Evolutionary conservation across 2,113 vertebrate species (phyloP).

Genomic region (Gallinago paraguaiae): DNA sequence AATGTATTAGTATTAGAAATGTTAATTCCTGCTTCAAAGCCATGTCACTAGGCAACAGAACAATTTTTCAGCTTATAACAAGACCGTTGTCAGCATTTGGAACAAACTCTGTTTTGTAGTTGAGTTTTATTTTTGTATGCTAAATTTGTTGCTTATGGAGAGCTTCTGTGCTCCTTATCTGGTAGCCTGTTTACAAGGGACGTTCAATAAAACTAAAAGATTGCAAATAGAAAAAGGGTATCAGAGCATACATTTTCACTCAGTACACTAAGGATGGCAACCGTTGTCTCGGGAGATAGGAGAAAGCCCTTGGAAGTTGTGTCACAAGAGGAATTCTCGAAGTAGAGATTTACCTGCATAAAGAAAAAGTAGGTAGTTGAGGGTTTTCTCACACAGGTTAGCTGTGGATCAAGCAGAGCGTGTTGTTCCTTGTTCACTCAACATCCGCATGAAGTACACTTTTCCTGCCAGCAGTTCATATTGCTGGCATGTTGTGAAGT

Average conservation of each 20-base stretch:
- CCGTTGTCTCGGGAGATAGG: neutral
- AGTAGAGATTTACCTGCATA: neutral
- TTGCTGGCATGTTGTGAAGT: neutral
- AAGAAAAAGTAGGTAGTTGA: neutral
- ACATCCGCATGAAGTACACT: neutral
- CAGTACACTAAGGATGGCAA: neutral
- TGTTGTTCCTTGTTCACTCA: neutral
- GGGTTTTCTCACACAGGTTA: neutral
- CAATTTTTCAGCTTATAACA: conserved; percentile 1
- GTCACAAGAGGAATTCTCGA: neutral
- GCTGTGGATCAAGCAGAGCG: neutral
- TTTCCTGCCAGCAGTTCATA: neutral
- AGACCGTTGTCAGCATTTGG: conserved; percentile 10
- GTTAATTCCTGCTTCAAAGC: conserved; percentile 31
- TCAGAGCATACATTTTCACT: neutral
- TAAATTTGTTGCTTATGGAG: neutral
- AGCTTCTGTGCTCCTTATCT: neutral
- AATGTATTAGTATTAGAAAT: conserved; percentile 2
- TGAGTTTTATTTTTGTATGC: conserved; percentile 12
- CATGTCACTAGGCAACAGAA: conserved; percentile 55
- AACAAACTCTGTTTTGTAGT: conserved; percentile 15
- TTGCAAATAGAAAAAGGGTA: neutral
- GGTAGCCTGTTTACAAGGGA: neutral
- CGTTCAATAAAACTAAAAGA: neutral
- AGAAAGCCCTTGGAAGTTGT: neutral